Conservation (phyloP, 92 coral and sea anemone genomes). For the Montipora capitata region DNA sequence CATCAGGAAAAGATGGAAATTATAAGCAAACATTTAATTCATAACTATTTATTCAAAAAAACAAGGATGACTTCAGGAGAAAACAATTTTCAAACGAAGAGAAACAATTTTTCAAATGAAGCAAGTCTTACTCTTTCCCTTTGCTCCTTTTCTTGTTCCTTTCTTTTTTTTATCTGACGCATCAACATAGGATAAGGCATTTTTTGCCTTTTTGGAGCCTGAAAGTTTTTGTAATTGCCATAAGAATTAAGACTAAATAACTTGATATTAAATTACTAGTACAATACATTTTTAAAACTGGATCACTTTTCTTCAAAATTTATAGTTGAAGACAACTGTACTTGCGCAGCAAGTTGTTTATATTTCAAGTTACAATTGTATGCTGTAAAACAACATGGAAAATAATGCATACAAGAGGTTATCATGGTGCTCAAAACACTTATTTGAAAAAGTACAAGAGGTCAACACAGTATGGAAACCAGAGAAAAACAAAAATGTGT, state of each 20-base stretch:
- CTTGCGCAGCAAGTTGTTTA: neutral
- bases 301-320: too few species aligned
- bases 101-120: neutral
- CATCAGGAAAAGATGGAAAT: neutral
- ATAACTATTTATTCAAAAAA: neutral
- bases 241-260: too few species aligned
- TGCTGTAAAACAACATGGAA: too few species aligned
- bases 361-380: neutral
- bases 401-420: too few species aligned
- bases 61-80: neutral
- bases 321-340: neutral
- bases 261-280: too few species aligned
- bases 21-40: neutral
- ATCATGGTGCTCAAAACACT: too few species aligned
- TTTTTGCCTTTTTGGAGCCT: conserved; percentile 89
- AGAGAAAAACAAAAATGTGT: too few species aligned
- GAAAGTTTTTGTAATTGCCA: neutral
- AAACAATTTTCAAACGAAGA: neutral
- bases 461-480: too few species aligned
- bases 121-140: conserved; percentile 73
- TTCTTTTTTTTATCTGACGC: conserved; percentile 77
- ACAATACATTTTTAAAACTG: too few species aligned
- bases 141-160: conserved; percentile 78
- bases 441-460: too few species aligned
- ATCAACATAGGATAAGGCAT: conserved; percentile 89